These are phyloP conservation scores for Polydrusus pterygomalis DNA, from an alignment of 2,888 invertebrate species.

Conservation along the genomic window DNA sequence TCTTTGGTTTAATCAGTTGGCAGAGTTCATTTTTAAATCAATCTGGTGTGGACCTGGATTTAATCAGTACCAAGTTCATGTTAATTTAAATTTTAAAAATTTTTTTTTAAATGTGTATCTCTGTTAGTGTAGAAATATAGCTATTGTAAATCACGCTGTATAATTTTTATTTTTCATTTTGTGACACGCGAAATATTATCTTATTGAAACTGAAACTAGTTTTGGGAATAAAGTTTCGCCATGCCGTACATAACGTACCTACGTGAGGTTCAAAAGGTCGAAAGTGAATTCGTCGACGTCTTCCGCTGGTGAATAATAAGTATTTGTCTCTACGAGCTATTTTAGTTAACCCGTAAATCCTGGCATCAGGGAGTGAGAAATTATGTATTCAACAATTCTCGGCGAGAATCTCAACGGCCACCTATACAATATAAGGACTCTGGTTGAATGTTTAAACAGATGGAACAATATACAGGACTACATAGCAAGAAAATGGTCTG, in stretches of 20 bases:
- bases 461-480: conserved; percentile 27
- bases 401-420: conserved; percentile 38
- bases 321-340: conserved; percentile 39
- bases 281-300: conserved; percentile 43
- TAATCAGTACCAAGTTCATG: too few species aligned
- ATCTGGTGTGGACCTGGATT: too few species aligned
- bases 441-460: conserved; percentile 31
- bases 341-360: conserved; percentile 40
- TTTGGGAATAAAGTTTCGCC: conserved; percentile 52
- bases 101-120: too few species aligned
- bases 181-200: too few species aligned
- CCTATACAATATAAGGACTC: conserved; percentile 35
- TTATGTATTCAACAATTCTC: conserved; percentile 42
- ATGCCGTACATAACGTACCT: conserved; percentile 58
- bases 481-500: too few species aligned
- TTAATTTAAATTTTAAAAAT: too few species aligned
- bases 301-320: conserved; percentile 36
- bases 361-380: conserved; percentile 34
- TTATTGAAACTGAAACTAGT: not conserved
- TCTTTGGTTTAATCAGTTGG: too few species aligned
- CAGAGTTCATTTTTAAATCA: too few species aligned
- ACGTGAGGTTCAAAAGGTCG: conserved; percentile 64
- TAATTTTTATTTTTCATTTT: too few species aligned
- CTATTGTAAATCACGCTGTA: too few species aligned
- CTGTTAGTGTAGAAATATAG: too few species aligned